Evolutionary conservation across 2,113 vertebrate genomes (phyloP), one percentile per base, ranked within the genome.

Genomic region (Notarius lentiginosus): DNA sequence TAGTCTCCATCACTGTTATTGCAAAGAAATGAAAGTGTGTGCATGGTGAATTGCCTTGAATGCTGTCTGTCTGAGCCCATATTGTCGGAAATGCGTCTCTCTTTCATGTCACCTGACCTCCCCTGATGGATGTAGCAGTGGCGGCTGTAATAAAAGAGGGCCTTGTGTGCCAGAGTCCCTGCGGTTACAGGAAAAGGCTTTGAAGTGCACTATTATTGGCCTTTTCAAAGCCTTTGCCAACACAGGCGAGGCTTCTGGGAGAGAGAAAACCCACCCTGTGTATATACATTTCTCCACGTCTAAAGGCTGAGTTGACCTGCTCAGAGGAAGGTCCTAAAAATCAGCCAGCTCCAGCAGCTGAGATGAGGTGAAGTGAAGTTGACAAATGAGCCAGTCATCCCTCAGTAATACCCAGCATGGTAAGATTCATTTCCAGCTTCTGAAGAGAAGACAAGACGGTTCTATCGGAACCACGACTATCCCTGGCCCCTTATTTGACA

Each of bases 201-300:
- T 95, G 94, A 95, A 95, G 93, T 94, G 89, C 94, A 92, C 95
- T 94, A 93, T 93, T 92, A 84, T 84, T 84, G 83, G 91, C 92
- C 92, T 91, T 91, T 93, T 92, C 88, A 90, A 91, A 90, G 93
- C 91, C 87, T 92, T 89, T 91, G 89, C 86, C 89, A 91, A 94
- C 92, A 88, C 92, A 92, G 93, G 90, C 92, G 92, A 90, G 90
- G 92, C 92, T 89, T 92, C 93, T 93, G 94, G 93, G 90, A 92
- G 88, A 92, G 88, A 85, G 73, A 77, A n/a, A 77, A 75, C 49
- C 30, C 83, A 84, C 41, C 41, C 41, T 41, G 41, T 41, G 34
- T 34, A 34, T 34, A 34, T 4, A 4, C 41, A 41, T 41, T 41
- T 41, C 41, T 41, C 3, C 41, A 41, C 41, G 41, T 41, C 41